Evolutionary conservation across 2,797 vertebrate genomes (phyloP).

Genomic region (Gobionotothen gibberifrons): DNA sequence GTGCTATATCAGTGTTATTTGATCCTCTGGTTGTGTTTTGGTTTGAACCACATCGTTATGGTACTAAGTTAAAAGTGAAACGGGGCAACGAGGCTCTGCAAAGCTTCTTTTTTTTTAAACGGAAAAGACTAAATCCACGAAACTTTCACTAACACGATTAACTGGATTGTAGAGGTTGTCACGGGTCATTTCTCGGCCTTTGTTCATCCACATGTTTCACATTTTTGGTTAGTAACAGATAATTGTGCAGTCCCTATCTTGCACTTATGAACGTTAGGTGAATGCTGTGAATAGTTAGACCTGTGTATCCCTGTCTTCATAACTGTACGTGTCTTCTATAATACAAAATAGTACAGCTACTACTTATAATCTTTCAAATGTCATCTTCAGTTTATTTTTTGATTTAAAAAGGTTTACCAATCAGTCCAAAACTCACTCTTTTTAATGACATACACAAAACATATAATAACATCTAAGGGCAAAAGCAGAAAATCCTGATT

Average conservation of each 20-base stretch:
- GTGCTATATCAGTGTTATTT: background rate
- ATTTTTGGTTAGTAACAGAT: background rate
- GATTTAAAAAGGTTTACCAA: background rate
- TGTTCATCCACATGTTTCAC: background rate
- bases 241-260: background rate
- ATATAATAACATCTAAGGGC: background rate
- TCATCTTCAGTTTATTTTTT: background rate
- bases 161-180: background rate
- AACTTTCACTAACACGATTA: slow-evolving; percentile 21
- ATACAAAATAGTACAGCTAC: background rate
- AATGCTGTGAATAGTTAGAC: background rate
- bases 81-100: background rate
- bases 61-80: background rate
- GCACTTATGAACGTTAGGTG: too few species aligned
- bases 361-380: background rate
- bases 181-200: background rate
- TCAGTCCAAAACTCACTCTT: background rate
- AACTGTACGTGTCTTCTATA: background rate
- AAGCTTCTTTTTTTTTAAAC: background rate
- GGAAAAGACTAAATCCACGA: slow-evolving; percentile 29
- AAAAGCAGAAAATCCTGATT: background rate
- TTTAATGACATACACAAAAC: background rate
- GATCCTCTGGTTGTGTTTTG: background rate
- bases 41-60: background rate
- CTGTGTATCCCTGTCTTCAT: background rate